A percentile compares a stretch with the other conserved stretches of the same genome.
phyloP scores from a whole-genome alignment of 2,888 invertebrate genomes.

The Polia nebulosa region DNA sequence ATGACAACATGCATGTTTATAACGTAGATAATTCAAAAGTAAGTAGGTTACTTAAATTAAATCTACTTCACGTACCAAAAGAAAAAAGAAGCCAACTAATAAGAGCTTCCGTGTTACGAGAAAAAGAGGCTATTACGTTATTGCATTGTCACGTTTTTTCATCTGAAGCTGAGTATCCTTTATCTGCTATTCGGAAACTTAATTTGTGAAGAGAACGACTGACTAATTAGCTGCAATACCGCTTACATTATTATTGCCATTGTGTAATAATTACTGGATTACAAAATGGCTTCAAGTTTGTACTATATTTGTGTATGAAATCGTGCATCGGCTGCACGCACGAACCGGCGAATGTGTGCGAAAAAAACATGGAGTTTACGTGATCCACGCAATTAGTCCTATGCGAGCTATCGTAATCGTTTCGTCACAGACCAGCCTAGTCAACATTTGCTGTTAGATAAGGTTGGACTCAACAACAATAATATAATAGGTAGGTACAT shows the following conservation, averaged over 20 bases:
- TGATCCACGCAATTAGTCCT: slow-evolving; percentile 79
- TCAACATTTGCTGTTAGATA: slow-evolving; percentile 77
- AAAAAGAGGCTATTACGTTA: slow-evolving; percentile 22
- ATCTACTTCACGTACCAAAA: slow-evolving; percentile 20
- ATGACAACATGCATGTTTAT: slow-evolving; percentile 17
- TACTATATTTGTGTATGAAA: slow-evolving; percentile 75
- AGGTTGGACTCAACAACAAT: slow-evolving; percentile 55
- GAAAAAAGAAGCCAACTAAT: slow-evolving; percentile 20
- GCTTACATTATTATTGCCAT: slow-evolving; percentile 70
- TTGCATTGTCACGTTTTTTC: slow-evolving; percentile 39
- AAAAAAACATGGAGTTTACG: slow-evolving; percentile 73
- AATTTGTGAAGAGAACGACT: slow-evolving; percentile 29
- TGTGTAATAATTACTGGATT: slow-evolving; percentile 77
- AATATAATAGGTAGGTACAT: slow-evolving; percentile 38
- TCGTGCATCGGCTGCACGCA: slow-evolving; percentile 73
- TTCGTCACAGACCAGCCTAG: slow-evolving; percentile 82
- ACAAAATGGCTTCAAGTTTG: slow-evolving; percentile 70
- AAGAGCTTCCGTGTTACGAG: slow-evolving; percentile 30
- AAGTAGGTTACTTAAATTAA: slow-evolving; percentile 38
- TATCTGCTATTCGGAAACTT: slow-evolving; percentile 7
- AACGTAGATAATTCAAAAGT: slow-evolving; percentile 28
- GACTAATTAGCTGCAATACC: slow-evolving; percentile 49
- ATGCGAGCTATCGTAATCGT: slow-evolving; percentile 79
- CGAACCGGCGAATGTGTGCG: slow-evolving; percentile 53
- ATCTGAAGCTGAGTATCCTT: slow-evolving; percentile 14